Evolutionary conservation across 2,888 invertebrate genomes (phyloP).

Genomic region (Macropis europaea): DNA sequence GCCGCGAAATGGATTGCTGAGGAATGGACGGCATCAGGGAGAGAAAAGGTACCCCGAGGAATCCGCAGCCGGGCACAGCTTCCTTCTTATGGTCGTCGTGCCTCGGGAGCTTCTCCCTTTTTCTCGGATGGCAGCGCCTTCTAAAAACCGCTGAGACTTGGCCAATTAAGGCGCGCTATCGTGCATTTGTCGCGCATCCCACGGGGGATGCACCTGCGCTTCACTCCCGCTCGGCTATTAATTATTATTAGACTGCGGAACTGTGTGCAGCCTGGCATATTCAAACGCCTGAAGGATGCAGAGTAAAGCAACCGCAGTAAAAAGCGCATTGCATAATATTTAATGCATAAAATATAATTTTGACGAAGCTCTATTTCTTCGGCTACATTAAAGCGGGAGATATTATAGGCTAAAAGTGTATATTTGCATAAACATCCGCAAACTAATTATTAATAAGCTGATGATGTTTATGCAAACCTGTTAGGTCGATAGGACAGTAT

Average conservation of each 20-base stretch:
- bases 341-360: too few relatives aligned
- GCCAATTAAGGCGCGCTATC: constrained; percentile 61
- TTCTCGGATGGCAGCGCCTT: constrained; percentile 39
- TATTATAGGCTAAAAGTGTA: too few relatives aligned
- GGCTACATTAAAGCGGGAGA: too few relatives aligned
- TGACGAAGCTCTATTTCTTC: too few relatives aligned
- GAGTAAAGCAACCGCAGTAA: too few relatives aligned
- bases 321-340: too few relatives aligned
- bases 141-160: constrained; percentile 44
- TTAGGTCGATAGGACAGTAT: too few relatives aligned
- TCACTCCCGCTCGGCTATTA: constrained; percentile 45
- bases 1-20: constrained; percentile 42
- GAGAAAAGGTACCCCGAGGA: constrained; percentile 40
- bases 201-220: constrained; percentile 39
- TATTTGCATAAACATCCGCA: too few relatives aligned
- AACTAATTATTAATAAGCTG: too few relatives aligned
- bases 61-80: constrained; percentile 46
- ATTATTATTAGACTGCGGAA: constrained; percentile 58
- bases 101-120: constrained; percentile 15
- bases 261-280: too few relatives aligned
- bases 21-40: constrained; percentile 15
- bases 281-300: too few relatives aligned
- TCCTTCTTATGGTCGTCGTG: constrained; percentile 57
- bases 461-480: too few relatives aligned
- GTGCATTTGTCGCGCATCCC: constrained; percentile 45